Conservation (phyloP, 2,888 invertebrate species). For the Calameuta idolon region DNA sequence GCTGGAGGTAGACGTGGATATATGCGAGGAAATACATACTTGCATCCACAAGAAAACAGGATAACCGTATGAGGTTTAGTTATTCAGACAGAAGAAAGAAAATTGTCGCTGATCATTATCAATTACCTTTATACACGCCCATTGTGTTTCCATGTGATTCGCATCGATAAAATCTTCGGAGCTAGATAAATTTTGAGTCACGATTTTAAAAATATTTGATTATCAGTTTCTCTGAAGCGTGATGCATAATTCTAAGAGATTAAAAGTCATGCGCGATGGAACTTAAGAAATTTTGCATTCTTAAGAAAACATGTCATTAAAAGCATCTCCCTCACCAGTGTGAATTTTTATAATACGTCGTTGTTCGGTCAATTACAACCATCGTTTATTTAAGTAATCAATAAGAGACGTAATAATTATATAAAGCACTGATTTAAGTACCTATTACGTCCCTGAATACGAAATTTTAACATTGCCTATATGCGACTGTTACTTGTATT, state of each 20-base stretch:
- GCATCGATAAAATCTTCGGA: neutral
- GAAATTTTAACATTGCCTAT: too few species aligned
- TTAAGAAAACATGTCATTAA: neutral
- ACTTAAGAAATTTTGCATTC: neutral
- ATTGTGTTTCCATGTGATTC: neutral
- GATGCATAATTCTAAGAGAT: neutral
- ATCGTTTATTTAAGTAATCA: too few species aligned
- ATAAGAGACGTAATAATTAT: too few species aligned
- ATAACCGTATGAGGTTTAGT: neutral
- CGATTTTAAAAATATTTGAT: neutral
- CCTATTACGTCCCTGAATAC: too few species aligned
- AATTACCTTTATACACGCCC: neutral
- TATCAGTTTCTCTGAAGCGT: neutral
- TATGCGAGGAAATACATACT: neutral
- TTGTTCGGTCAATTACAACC: too few species aligned
- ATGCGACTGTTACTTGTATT: too few species aligned
- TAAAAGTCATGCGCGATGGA: neutral
- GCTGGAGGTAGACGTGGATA: neutral
- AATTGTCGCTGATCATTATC: neutral
- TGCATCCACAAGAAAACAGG: neutral
- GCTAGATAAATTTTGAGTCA: neutral
- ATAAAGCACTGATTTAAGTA: too few species aligned
- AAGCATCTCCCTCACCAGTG: neutral
- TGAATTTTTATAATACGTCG: too few species aligned
- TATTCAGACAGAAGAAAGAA: neutral